Evolutionary conservation across 2,888 invertebrate genomes (phyloP), one percentile per base, ranked within the genome.

Genomic region (Dexiosoma caninum): DNA sequence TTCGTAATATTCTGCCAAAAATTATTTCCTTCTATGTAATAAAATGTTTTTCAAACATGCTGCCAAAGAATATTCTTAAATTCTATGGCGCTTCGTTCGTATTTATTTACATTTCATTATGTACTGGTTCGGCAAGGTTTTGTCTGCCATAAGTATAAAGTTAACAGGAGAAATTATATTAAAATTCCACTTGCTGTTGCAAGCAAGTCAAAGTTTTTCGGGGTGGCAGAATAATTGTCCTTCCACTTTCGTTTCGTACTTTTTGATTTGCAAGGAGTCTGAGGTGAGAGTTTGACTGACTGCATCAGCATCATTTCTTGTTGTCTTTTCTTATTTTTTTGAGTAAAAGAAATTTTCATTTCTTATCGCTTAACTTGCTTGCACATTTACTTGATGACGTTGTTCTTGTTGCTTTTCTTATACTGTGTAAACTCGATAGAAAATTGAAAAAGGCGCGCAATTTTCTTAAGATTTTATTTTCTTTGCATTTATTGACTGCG

Each of bases 371-470:
- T 66, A 59, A 62, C 60, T 76, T 72, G 57, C 55, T 60, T 72
- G 53, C 57, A 66, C 53, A 71, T 66, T 72, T 53, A n/a, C n/a
- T n/a, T n/a, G n/a, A n/a, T n/a, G n/a, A n/a, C n/a, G n/a, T n/a
- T n/a, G n/a, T n/a, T 49, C 49, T 42, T 57, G 27, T 37, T 30
- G 4, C 53, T 30, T 42, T 14, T 1, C 10, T 40, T 21, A 19
- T 35, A 30, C n/a, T n/a, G n/a, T n/a, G n/a, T n/a, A 32, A 40
- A 19, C 23, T 46, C 9, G 5, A 53, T 64, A 12, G 10, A 64
- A 77, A 35, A 10, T 10, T 27, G 10, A 37, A 57, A 81, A 69
- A 35, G 30, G 77, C 77, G 81, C 77, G 76, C 77, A 81, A 74
- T 57, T 76, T 76, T 77, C 77, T 71, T 67, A 67, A 70, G 57